phyloP scores from a whole-genome alignment of 2,113 vertebrate genomes.

The Psilopogon haemacephalus region DNA sequence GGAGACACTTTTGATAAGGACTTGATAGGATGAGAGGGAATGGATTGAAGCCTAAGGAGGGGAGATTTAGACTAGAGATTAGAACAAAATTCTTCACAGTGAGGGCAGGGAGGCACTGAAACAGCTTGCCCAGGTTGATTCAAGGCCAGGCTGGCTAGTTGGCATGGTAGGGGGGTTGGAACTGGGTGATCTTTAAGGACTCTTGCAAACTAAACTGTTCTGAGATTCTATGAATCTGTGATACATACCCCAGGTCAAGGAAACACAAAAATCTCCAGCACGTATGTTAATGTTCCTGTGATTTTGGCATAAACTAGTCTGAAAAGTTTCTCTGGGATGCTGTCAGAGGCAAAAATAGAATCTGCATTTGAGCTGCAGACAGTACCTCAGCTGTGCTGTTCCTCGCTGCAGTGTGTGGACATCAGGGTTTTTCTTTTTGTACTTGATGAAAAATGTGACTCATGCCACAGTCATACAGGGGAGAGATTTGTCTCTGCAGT shows the following conservation, averaged over 20 bases:
- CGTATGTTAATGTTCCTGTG: not conserved
- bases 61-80: too few species aligned
- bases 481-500: not conserved
- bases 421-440: not conserved
- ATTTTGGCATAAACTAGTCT: not conserved
- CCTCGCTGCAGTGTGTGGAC: not conserved
- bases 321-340: not conserved
- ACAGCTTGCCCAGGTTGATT: too few species aligned
- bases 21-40: too few species aligned
- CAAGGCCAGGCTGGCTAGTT: too few species aligned
- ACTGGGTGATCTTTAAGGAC: too few species aligned
- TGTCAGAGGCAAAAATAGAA: slow-evolving; percentile 10
- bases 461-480: not conserved
- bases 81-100: too few species aligned
- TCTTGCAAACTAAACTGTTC: too few species aligned
- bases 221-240: too few species aligned
- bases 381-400: not conserved
- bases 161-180: too few species aligned
- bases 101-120: too few species aligned
- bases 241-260: not conserved
- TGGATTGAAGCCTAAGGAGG: too few species aligned
- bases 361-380: not conserved
- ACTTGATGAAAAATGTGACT: not conserved
- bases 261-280: not conserved
- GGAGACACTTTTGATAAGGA: too few species aligned